Percentiles rank a stretch among this genome's conserved stretches.
Conservation (phyloP, 2,113 vertebrate species). For the Carettochelys insculpta region DNA sequence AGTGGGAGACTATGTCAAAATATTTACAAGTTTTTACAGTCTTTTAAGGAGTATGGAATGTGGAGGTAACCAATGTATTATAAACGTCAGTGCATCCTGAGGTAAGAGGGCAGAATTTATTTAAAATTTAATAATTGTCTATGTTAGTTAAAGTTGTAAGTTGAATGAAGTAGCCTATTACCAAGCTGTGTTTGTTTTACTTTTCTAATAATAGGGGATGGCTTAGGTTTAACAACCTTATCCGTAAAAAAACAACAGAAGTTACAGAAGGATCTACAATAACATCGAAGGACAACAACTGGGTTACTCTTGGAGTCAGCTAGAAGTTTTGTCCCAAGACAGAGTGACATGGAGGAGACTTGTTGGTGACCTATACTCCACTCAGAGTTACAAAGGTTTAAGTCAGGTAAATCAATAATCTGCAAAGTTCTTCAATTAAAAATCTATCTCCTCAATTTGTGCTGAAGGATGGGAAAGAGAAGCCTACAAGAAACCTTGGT, state of each 20-base stretch:
- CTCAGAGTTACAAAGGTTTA: too few relatives aligned
- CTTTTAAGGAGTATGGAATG: not conserved
- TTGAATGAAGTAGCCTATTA: not conserved
- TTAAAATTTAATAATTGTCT: slow-evolving; percentile 33
- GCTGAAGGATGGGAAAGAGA: not conserved
- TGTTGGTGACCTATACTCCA: too few relatives aligned
- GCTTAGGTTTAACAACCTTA: too few relatives aligned
- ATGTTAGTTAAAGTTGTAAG: slow-evolving; percentile 18
- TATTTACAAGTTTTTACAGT: not conserved
- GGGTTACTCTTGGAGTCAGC: too few relatives aligned
- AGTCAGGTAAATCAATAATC: too few relatives aligned
- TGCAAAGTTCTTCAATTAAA: slow-evolving; percentile 33
- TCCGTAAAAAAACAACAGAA: too few relatives aligned
- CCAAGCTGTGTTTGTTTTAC: slow-evolving; percentile 14
- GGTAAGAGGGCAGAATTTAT: slow-evolving; percentile 12
- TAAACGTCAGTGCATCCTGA: not conserved
- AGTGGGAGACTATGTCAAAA: not conserved
- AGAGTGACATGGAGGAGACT: too few relatives aligned
- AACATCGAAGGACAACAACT: too few relatives aligned
- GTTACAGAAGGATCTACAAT: too few relatives aligned
- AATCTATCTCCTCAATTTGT: not conserved
- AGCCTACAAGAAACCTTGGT: not conserved
- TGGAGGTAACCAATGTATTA: not conserved
- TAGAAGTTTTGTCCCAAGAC: too few relatives aligned
- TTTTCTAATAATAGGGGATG: slow-evolving; percentile 31